phyloP scores from a whole-genome alignment of 30 jellyfish, hydroid and myxozoan species.

The Catostylus mosaicus region DNA sequence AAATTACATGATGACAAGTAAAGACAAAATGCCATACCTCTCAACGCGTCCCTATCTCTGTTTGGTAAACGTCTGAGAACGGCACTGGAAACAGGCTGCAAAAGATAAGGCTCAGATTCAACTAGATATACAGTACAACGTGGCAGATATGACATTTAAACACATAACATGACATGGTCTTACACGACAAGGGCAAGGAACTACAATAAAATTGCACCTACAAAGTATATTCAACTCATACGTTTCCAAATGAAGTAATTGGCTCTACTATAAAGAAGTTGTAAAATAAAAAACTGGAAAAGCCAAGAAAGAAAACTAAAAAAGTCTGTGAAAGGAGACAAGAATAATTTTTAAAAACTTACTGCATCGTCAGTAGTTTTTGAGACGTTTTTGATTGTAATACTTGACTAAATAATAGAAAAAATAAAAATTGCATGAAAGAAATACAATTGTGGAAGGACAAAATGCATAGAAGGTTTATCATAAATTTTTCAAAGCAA shows the following conservation, averaged over 20 bases:
- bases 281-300: no score
- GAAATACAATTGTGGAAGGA: background rate
- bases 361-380: conserved; percentile 66
- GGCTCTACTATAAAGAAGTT: no score
- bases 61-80: conserved; percentile 46
- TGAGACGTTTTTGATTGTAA: conserved; percentile 37
- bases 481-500: no score
- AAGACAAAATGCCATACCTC: conserved; percentile 40
- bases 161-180: no score
- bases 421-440: background rate
- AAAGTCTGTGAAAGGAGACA: background rate
- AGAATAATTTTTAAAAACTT: conserved; percentile 5
- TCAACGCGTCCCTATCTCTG: conserved; percentile 51
- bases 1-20: no score
- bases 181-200: background rate
- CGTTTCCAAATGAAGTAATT: no score
- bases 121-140: no score
- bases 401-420: background rate
- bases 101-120: background rate
- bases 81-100: conserved; percentile 58
- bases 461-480: background rate
- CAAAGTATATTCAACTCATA: no score
- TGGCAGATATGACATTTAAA: no score
- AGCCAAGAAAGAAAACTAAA: no score
- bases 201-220: no score